Conservation (phyloP, 2,888 invertebrate genomes). For the Ochropacha duplaris region DNA sequence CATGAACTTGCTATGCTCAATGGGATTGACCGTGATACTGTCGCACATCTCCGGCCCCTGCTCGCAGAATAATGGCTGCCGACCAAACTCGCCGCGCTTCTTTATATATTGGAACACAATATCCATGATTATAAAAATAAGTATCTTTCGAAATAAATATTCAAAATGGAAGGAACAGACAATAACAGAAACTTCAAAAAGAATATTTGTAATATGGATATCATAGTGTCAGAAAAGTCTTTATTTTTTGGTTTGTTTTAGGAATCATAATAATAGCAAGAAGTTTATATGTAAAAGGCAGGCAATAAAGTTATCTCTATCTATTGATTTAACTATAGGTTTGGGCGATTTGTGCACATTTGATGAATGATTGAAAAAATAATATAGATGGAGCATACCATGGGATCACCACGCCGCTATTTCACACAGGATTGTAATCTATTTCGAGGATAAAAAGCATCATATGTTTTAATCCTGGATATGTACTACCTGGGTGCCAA, state of each 20-base stretch:
- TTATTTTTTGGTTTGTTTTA: background rate
- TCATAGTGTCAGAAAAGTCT: background rate
- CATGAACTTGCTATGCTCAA: constrained; percentile 63
- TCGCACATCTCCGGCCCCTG: constrained; percentile 67
- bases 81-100: constrained; percentile 69
- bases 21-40: constrained; percentile 50
- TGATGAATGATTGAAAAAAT: no score
- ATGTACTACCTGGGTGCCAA: no score
- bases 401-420: no score
- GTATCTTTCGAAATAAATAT: background rate
- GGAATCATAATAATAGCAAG: background rate
- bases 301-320: no score
- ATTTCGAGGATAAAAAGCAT: no score
- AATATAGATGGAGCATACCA: no score
- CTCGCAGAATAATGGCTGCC: constrained; percentile 76
- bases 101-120: constrained; percentile 68
- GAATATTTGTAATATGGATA: background rate
- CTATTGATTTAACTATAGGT: no score
- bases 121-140: constrained; percentile 38
- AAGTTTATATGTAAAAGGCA: background rate
- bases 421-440: no score
- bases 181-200: background rate
- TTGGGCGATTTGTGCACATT: no score
- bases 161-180: background rate
- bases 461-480: no score